Conservation (phyloP, 2,888 invertebrate genomes). For the Xestia sexstrigata region DNA sequence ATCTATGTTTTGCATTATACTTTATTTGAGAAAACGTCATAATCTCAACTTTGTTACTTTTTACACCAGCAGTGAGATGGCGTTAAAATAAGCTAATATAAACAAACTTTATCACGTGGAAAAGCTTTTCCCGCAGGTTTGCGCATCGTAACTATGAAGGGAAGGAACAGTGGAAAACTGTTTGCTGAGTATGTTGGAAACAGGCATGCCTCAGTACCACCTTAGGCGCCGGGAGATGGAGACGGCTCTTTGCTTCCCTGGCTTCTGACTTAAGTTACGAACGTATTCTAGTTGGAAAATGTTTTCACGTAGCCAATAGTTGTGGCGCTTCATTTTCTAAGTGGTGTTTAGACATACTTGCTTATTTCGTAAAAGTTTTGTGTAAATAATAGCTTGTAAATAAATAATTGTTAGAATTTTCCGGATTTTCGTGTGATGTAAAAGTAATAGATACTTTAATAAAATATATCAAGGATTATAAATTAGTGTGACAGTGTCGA, state of each 20-base stretch:
- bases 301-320: slow-evolving; percentile 40
- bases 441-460: slow-evolving; percentile 35
- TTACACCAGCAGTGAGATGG: slow-evolving; percentile 71
- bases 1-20: slow-evolving; percentile 11
- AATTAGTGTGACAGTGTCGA: slow-evolving; percentile 27
- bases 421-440: slow-evolving; percentile 46
- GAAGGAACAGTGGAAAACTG: slow-evolving; percentile 81
- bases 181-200: slow-evolving; percentile 76
- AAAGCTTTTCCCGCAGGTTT: slow-evolving; percentile 84
- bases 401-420: slow-evolving; percentile 55
- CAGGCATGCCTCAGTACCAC: slow-evolving; percentile 82
- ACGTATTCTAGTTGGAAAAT: slow-evolving; percentile 68
- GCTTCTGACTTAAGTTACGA: slow-evolving; percentile 78
- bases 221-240: slow-evolving; percentile 76
- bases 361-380: slow-evolving; percentile 47
- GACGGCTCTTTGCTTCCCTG: slow-evolving; percentile 66
- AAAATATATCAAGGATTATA: slow-evolving; percentile 28
- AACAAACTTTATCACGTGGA: slow-evolving; percentile 75
- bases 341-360: slow-evolving; percentile 48
- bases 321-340: slow-evolving; percentile 45
- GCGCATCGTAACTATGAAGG: slow-evolving; percentile 81
- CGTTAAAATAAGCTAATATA: slow-evolving; percentile 66
- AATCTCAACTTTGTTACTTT: slow-evolving; percentile 25
- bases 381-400: slow-evolving; percentile 55
- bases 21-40: background rate